A percentile compares a stretch with the other conserved stretches of the same genome.
Conservation (phyloP, 2,113 vertebrate genomes). For the Equus przewalskii region DNA sequence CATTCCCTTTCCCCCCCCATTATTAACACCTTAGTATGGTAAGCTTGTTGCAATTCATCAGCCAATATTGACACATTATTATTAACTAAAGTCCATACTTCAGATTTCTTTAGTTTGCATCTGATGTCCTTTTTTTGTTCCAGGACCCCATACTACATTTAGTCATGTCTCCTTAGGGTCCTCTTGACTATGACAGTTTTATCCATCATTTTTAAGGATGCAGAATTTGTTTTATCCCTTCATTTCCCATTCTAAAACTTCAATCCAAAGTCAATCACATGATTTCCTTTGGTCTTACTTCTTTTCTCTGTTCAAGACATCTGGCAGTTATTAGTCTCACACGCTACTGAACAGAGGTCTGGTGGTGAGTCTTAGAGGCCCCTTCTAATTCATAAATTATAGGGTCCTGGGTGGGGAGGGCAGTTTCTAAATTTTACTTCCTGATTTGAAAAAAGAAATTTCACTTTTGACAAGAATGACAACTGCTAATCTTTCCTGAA, state of each 20-base stretch:
- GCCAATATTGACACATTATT: not conserved
- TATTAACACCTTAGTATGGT: not conserved
- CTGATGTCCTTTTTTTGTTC: not conserved
- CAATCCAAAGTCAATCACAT: not conserved
- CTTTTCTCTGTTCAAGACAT: not conserved
- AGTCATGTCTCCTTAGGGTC: not conserved
- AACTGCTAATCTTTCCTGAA: not conserved
- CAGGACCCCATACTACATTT: not conserved
- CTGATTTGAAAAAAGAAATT: not conserved
- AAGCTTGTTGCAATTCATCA: not conserved
- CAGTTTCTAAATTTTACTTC: not conserved
- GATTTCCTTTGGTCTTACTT: not conserved
- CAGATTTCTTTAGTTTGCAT: not conserved
- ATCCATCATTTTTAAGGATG: not conserved
- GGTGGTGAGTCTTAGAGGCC: not conserved
- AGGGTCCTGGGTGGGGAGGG: not conserved
- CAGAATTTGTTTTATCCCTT: not conserved
- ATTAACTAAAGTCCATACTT: not conserved
- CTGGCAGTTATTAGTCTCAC: not conserved
- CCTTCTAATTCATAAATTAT: not conserved
- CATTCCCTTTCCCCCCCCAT: not conserved
- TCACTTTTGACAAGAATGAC: conserved; percentile 37
- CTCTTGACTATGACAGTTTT: not conserved
- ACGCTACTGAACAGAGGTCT: not conserved
- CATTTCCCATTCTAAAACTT: conserved; percentile 38